Percentiles rank a stretch among this genome's conserved stretches.
phyloP scores from a whole-genome alignment of 2,797 vertebrate species.

The Vipera latastei region DNA sequence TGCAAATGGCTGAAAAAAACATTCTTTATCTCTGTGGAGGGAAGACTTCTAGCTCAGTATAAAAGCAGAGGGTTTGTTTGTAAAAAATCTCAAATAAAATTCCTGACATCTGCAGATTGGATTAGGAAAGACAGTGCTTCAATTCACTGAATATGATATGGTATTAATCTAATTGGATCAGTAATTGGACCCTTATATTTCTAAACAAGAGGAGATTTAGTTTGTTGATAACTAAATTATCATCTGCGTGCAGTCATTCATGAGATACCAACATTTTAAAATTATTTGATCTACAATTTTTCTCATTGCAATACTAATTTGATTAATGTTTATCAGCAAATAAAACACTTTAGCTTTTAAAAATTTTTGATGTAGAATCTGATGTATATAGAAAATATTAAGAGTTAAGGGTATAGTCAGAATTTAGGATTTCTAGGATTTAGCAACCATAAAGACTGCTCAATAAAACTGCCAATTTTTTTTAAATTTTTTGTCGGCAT shows the following conservation, averaged over 20 bases:
- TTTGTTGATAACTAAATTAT: not conserved
- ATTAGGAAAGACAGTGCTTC: not conserved
- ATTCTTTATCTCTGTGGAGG: not conserved
- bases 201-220: not conserved
- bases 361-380: not conserved
- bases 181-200: not conserved
- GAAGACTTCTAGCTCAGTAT: not conserved
- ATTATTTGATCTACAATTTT: not conserved
- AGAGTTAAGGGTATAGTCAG: not conserved
- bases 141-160: not conserved
- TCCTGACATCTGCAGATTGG: not conserved
- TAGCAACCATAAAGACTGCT: not conserved
- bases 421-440: not conserved
- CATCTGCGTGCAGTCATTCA: not conserved
- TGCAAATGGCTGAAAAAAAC: not conserved
- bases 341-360: not conserved
- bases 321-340: not conserved
- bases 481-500: too few species aligned
- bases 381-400: not conserved
- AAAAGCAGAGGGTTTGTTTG: not conserved
- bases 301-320: not conserved
- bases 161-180: not conserved
- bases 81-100: not conserved
- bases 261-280: not conserved
- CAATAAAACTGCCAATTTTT: not conserved